Percentiles rank a stretch among this genome's conserved stretches.
Conservation (phyloP, 2,113 vertebrate genomes). For the Oryzias woworae region DNA sequence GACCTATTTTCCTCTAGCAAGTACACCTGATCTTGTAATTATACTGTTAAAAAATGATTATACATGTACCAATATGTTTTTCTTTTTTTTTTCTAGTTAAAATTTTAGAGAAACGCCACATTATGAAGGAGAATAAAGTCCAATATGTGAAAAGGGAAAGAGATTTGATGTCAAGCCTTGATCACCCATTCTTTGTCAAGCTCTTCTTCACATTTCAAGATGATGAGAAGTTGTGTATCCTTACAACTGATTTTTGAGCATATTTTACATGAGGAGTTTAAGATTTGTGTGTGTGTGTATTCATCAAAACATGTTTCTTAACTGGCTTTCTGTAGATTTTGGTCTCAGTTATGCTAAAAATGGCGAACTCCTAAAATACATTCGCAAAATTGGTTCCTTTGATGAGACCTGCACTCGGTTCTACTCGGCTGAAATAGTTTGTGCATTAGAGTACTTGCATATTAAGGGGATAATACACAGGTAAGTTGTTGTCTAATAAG, state of each 20-base stretch:
- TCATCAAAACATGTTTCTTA: constrained; percentile 56
- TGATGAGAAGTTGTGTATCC: constrained; percentile 99
- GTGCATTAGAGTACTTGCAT: constrained; percentile 94
- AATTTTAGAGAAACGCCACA: constrained; percentile 98
- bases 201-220: constrained; percentile 99
- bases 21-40: neutral
- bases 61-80: neutral
- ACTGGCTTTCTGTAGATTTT: constrained; percentile 85
- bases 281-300: neutral
- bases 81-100: constrained; percentile 83
- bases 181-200: constrained; percentile 98
- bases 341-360: constrained; percentile 99
- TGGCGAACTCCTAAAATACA: constrained; percentile 97
- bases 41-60: neutral
- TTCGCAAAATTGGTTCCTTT: constrained; percentile 98
- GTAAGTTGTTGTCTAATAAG: constrained; percentile 67
- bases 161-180: constrained; percentile 96
- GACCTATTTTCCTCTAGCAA: neutral
- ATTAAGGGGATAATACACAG: constrained; percentile 98
- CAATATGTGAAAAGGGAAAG: constrained; percentile 96
- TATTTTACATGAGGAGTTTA: neutral
- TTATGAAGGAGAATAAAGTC: constrained; percentile 98
- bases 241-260: constrained; percentile 61
- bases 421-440: constrained; percentile 97
- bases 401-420: constrained; percentile 99